phyloP scores from a whole-genome alignment of 2,888 invertebrate genomes.

The Drosophila eohydei region DNA sequence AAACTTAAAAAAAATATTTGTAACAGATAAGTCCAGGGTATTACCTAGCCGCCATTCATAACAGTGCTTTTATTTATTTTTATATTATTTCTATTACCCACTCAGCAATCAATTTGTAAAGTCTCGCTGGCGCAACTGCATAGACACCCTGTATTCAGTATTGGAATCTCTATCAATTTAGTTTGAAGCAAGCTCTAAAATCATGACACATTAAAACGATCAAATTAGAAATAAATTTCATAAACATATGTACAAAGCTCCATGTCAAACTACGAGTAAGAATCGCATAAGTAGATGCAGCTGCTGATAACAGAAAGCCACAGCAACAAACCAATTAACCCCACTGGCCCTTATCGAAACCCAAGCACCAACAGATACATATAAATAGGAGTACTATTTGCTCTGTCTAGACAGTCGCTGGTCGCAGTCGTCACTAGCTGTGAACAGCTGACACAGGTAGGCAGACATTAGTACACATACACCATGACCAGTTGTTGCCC shows the following conservation, averaged over 20 bases:
- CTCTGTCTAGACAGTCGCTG: conserved; percentile 7
- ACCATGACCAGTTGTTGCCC: conserved; percentile 30
- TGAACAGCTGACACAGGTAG: background rate
- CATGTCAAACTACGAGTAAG: background rate
- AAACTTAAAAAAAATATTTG: too few species aligned
- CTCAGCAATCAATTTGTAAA: too few species aligned
- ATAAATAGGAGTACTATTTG: conserved; percentile 9
- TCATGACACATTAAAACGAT: conserved; percentile 3
- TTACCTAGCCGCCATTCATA: background rate
- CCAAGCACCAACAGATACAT: background rate
- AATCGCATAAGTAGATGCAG: background rate
- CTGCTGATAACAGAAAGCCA: conserved; percentile 36
- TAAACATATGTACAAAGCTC: background rate
- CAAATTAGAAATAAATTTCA: background rate
- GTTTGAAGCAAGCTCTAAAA: conserved; percentile 1
- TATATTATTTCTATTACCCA: background rate
- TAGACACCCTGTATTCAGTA: background rate
- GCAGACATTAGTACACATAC: background rate
- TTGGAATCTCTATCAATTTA: background rate
- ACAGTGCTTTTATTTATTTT: background rate
- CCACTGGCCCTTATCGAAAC: background rate
- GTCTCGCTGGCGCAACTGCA: background rate
- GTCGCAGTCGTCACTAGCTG: background rate
- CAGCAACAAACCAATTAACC: conserved; percentile 4
- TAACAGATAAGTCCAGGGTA: background rate